These are phyloP conservation scores for Chelonia mydas DNA, from an alignment of 2,797 vertebrate genomes.

Conservation along the genomic window DNA sequence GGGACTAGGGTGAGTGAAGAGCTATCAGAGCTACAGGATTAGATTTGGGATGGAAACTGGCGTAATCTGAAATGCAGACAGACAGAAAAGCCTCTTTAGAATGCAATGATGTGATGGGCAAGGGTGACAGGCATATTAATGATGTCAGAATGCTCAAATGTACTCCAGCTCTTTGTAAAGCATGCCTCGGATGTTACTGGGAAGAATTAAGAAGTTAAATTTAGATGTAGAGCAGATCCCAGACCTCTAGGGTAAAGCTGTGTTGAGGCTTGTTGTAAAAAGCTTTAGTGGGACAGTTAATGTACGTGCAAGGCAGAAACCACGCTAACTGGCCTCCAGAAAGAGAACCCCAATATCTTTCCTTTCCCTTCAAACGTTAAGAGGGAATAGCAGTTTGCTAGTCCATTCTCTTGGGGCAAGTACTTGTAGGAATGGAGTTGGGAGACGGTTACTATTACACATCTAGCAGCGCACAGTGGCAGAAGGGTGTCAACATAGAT, in stretches of 20 bases:
- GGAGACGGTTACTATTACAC: constrained; percentile 22
- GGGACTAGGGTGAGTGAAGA: not conserved
- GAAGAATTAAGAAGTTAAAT: not conserved
- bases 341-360: constrained; percentile 64
- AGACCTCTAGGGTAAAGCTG: not conserved
- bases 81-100: not conserved
- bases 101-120: not conserved
- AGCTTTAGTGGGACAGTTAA: not conserved
- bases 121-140: not conserved
- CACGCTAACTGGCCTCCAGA: fast-evolving
- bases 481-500: constrained; percentile 65
- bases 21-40: not conserved
- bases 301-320: not conserved
- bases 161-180: not conserved
- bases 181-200: not conserved
- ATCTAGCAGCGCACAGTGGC: constrained; percentile 41
- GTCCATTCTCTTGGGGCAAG: constrained; percentile 34
- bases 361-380: constrained; percentile 60
- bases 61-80: not conserved
- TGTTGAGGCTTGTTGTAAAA: not conserved
- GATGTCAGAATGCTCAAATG: not conserved
- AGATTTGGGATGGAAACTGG: not conserved
- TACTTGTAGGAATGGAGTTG: constrained; percentile 40
- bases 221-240: not conserved
- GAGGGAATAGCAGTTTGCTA: constrained; percentile 67